Conservation (phyloP, 2,113 vertebrate genomes). For the Nannospalax galili region DNA sequence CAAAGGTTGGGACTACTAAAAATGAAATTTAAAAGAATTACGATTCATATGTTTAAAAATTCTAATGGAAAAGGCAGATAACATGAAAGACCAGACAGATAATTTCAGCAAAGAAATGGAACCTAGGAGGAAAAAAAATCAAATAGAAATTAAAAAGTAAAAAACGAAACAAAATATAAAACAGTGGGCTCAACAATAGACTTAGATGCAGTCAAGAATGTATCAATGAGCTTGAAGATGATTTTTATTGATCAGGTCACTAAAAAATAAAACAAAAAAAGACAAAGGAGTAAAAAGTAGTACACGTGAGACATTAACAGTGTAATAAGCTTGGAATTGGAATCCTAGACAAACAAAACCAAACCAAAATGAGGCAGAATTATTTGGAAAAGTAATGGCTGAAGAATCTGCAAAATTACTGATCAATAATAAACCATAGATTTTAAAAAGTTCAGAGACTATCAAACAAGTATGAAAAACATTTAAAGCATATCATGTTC, state of each 20-base stretch:
- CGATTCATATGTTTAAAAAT: background rate
- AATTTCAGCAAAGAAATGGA: slow-evolving; percentile 55
- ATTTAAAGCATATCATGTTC: background rate
- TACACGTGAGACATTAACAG: background rate
- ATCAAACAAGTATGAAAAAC: slow-evolving; percentile 12
- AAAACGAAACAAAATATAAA: background rate
- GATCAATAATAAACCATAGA: slow-evolving; percentile 37
- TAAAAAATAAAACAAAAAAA: slow-evolving; percentile 46
- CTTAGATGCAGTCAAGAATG: slow-evolving; percentile 14
- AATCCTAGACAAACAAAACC: background rate
- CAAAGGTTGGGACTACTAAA: background rate
- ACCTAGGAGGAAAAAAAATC: background rate
- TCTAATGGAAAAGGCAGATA: slow-evolving; percentile 27
- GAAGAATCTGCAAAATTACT: slow-evolving; percentile 25
- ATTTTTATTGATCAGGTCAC: slow-evolving; percentile 28
- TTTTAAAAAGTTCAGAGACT: slow-evolving; percentile 27
- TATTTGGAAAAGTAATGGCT: slow-evolving; percentile 42
- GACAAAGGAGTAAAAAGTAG: slow-evolving; percentile 9
- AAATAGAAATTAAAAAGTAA: background rate
- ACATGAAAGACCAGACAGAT: slow-evolving; percentile 33
- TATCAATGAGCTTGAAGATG: slow-evolving; percentile 11
- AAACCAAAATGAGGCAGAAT: background rate
- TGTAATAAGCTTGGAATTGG: slow-evolving; percentile 30
- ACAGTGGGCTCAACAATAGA: slow-evolving; percentile 8
- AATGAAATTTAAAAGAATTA: slow-evolving; percentile 55